Conservation (phyloP, 37 sponge, comb jelly and placozoan genomes). For the Halisarca cf. caerulea region DNA sequence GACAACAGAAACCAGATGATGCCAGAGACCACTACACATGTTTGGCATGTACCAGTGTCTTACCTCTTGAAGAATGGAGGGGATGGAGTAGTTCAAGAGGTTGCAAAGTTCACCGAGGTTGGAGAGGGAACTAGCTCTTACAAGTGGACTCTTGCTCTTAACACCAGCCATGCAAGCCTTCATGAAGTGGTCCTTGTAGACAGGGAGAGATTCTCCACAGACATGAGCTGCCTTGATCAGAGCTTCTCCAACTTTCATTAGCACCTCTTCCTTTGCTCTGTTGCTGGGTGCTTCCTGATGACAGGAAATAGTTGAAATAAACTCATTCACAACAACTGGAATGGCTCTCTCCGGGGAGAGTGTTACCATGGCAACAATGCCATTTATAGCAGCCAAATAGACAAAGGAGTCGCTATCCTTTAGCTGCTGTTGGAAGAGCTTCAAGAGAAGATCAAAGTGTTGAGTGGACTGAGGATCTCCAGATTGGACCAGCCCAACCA, state of each 20-base stretch:
- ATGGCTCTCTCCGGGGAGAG: slow-evolving; percentile 13
- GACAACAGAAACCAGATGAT: no score
- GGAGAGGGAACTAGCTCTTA: slow-evolving; percentile 79
- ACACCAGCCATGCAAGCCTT: slow-evolving; percentile 59
- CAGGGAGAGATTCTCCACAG: slow-evolving; percentile 69
- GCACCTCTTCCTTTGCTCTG: slow-evolving; percentile 11
- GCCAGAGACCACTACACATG: not conserved
- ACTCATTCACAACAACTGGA: slow-evolving; percentile 25
- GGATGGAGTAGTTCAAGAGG: slow-evolving; percentile 43
- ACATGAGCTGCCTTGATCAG: slow-evolving; percentile 55
- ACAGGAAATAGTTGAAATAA: not conserved
- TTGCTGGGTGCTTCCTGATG: not conserved
- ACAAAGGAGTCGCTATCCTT: slow-evolving; percentile 74
- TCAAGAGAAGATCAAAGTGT: slow-evolving; percentile 24
- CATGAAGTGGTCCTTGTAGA: slow-evolving; percentile 62
- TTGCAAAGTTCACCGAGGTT: slow-evolving; percentile 70
- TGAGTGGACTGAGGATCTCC: slow-evolving; percentile 54
- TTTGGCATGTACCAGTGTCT: not conserved
- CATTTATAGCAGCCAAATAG: slow-evolving; percentile 89
- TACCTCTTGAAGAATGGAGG: slow-evolving; percentile 66
- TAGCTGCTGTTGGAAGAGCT: slow-evolving; percentile 60
- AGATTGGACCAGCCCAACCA: slow-evolving; percentile 54
- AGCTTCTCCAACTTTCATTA: slow-evolving; percentile 83
- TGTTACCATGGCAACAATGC: slow-evolving; percentile 66
- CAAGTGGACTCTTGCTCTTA: slow-evolving; percentile 46